phyloP scores from a whole-genome alignment of 2,888 invertebrate genomes.

The Anthrax anthrax region DNA sequence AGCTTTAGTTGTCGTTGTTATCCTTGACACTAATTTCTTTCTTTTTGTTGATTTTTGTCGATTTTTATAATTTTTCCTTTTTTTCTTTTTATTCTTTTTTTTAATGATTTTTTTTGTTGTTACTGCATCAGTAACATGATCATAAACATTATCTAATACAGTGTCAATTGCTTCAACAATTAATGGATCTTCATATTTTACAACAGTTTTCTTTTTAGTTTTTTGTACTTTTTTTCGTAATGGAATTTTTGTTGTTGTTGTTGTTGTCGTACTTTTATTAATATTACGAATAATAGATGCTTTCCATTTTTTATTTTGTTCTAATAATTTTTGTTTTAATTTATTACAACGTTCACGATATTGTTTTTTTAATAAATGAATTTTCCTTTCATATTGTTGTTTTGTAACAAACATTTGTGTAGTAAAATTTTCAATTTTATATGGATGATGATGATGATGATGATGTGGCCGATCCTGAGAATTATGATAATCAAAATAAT shows the following conservation, averaged over 20 bases:
- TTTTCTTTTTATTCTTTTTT: neutral
- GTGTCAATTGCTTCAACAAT: neutral
- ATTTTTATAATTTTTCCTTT: neutral
- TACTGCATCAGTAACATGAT: neutral
- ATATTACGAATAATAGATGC: neutral
- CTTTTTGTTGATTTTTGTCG: neutral
- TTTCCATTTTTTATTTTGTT: neutral
- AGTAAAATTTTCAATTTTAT: conserved; percentile 12
- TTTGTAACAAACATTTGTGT: conserved; percentile 26
- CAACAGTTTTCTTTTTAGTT: neutral
- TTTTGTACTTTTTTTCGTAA: neutral
- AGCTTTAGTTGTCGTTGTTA: conserved; percentile 5
- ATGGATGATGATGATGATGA: neutral
- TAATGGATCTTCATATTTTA: neutral
- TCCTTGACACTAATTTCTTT: neutral
- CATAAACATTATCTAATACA: conserved; percentile 1
- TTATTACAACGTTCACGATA: neutral
- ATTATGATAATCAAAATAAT: neutral
- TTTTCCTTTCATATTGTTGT: conserved; percentile 26
- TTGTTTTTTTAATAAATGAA: conserved; percentile 15
- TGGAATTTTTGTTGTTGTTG: neutral
- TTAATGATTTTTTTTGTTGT: conserved; percentile 1
- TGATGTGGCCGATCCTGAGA: neutral
- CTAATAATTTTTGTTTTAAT: neutral
- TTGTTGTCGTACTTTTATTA: neutral